Conservation (phyloP, 2,113 vertebrate species). For the Cyprinus carpio region DNA sequence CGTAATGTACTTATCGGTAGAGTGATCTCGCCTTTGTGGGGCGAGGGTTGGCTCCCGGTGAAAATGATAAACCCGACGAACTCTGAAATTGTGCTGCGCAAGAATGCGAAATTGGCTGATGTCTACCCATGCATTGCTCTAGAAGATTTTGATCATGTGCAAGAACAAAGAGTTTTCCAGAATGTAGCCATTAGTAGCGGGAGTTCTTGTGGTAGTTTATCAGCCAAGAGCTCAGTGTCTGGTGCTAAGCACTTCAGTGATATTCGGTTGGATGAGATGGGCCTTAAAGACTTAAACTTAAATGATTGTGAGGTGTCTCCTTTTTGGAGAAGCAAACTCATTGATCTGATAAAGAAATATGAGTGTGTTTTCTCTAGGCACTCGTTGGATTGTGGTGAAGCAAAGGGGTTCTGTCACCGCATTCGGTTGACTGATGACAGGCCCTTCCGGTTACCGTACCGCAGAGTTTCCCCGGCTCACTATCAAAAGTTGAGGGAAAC, state of each 20-base stretch:
- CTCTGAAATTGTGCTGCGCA: not conserved
- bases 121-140: not conserved
- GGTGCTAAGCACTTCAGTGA: not conserved
- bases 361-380: constrained; percentile 46
- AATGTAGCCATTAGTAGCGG: not conserved
- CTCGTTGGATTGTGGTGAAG: constrained; percentile 43
- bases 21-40: constrained; percentile 25
- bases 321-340: constrained; percentile 3
- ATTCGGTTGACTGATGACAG: constrained; percentile 35
- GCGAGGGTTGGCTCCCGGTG: constrained; percentile 33
- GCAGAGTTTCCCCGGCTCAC: constrained; percentile 10
- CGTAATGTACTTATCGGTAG: constrained; percentile 8
- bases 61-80: not conserved
- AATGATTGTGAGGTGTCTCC: constrained; percentile 23
- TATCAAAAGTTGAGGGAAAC: constrained; percentile 40
- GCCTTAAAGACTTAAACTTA: not conserved
- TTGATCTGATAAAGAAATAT: constrained; percentile 38
- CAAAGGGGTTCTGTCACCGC: not conserved
- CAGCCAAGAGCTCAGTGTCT: not conserved
- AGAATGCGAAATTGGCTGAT: not conserved
- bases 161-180: not conserved
- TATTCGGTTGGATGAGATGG: constrained; percentile 21
- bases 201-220: not conserved
- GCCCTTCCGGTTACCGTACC: constrained; percentile 40
- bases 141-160: not conserved